A percentile compares a stretch with the other conserved stretches of the same genome.
Evolutionary conservation across 2,888 invertebrate genomes (phyloP).

Genomic region (Drosophila nr. perissopoda): DNA sequence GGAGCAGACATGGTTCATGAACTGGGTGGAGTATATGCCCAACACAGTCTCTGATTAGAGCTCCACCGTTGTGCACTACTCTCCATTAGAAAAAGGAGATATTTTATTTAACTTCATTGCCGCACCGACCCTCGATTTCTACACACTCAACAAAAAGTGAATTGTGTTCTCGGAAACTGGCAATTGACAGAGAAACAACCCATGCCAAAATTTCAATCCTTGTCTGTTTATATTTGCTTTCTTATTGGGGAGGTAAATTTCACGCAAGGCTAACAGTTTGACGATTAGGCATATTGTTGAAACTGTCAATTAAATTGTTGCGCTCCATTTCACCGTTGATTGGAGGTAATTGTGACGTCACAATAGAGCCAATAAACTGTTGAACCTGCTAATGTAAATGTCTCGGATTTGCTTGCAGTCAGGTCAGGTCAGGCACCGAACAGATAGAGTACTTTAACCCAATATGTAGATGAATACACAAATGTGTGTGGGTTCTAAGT

Average conservation of each 20-base stretch:
- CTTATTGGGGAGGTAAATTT: conserved; percentile 10
- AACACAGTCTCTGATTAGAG: conserved; percentile 85
- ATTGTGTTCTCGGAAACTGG: conserved; percentile 16
- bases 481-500: conserved; percentile 1
- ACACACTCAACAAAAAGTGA: conserved; percentile 36
- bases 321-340: conserved; percentile 64
- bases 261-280: conserved; percentile 16
- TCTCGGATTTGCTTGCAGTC: conserved; percentile 18
- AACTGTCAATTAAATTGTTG: conserved; percentile 67
- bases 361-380: conserved; percentile 29
- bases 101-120: conserved; percentile 36
- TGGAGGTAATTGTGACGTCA: conserved; percentile 60
- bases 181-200: conserved; percentile 9
- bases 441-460: conserved; percentile 45
- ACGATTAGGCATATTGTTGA: conserved; percentile 42
- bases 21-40: conserved; percentile 73
- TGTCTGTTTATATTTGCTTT: conserved; percentile 19
- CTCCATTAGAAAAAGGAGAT: conserved; percentile 47
- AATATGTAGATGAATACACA: conserved; percentile 16
- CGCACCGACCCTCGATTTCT: background rate
- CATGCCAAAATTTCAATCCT: conserved; percentile 15
- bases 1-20: conserved; percentile 39
- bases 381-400: conserved; percentile 43
- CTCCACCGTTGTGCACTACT: conserved; percentile 85
- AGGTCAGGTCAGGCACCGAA: conserved; percentile 42